Conservation (phyloP, 2,797 vertebrate species). For the Lemur catta region DNA sequence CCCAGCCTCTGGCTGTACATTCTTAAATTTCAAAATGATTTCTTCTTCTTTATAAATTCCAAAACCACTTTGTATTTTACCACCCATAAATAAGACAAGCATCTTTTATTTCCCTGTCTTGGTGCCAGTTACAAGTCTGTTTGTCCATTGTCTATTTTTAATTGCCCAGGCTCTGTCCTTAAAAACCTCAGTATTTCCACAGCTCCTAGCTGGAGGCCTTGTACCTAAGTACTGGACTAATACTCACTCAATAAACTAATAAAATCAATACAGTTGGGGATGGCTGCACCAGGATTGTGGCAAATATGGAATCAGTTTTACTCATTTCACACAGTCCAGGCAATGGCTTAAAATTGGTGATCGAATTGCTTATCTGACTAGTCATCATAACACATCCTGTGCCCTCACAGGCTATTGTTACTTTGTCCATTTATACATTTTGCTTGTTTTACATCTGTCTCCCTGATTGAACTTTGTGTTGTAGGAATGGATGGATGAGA, state of each 20-base stretch:
- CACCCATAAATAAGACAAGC: not conserved
- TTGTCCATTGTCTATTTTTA: not conserved
- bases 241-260: not conserved
- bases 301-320: not conserved
- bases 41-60: not conserved
- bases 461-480: not conserved
- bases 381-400: not conserved
- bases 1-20: not conserved
- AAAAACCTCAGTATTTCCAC: not conserved
- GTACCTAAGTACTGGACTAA: not conserved
- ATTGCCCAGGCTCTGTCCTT: not conserved
- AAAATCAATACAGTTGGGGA: not conserved
- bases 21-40: not conserved
- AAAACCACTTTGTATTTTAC: not conserved
- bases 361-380: not conserved
- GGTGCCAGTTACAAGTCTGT: not conserved
- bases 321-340: not conserved
- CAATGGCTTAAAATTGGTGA: not conserved
- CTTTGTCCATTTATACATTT: not conserved
- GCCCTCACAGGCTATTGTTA: not conserved
- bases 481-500: not conserved
- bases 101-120: not conserved
- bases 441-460: not conserved
- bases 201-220: not conserved
- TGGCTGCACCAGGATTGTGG: not conserved